A percentile compares a stretch with the other conserved stretches of the same genome.
Evolutionary conservation across 2,113 vertebrate species (phyloP).

Genomic region (Ptilorrhoa leucosticta): DNA sequence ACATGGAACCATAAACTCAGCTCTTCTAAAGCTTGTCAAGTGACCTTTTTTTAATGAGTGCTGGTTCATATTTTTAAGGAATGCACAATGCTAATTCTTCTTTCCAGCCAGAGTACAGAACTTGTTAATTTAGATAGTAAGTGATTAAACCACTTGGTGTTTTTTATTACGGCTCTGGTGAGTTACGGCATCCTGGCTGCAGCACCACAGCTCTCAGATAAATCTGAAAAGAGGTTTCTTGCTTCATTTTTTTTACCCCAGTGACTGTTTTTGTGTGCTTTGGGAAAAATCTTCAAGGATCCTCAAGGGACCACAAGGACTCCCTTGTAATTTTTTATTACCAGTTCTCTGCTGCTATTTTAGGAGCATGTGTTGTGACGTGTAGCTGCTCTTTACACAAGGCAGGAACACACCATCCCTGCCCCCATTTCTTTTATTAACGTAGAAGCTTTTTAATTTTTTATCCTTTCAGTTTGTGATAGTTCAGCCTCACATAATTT

Average conservation of each 20-base stretch:
- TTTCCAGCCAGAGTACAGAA: not conserved
- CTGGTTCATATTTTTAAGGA: not conserved
- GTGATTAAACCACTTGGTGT: not conserved
- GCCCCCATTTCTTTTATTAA: not conserved
- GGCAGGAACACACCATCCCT: not conserved
- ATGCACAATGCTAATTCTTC: not conserved
- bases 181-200: not conserved
- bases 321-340: not conserved
- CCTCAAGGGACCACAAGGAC: not conserved
- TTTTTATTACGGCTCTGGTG: not conserved
- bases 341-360: not conserved
- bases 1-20: not conserved
- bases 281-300: not conserved
- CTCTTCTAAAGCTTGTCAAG: not conserved
- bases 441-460: not conserved
- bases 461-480: conserved; percentile 53
- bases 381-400: not conserved
- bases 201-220: not conserved
- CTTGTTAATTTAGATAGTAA: not conserved
- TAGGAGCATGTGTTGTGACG: fast-evolving
- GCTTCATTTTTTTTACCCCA: not conserved
- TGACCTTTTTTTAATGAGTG: not conserved
- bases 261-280: not conserved
- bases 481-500: conserved; percentile 43
- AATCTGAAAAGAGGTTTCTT: not conserved